A percentile compares a stretch with the other conserved stretches of the same genome.
Conservation (phyloP, 2,888 invertebrate genomes). For the Marronus borbonicus region DNA sequence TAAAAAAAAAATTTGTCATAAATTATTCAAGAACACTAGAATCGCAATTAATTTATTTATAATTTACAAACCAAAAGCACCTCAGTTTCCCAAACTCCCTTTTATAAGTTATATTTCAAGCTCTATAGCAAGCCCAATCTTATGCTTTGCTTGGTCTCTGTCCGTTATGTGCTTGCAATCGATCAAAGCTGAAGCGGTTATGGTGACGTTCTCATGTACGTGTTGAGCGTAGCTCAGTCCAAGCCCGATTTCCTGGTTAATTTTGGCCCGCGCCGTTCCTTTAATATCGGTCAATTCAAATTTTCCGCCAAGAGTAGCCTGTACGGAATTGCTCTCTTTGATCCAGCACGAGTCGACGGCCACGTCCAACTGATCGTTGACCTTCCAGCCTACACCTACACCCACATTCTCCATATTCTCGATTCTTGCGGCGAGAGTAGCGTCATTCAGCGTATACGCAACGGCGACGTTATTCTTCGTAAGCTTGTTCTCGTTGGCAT, state of each 20-base stretch:
- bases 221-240: constrained; percentile 3
- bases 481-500: neutral
- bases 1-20: too few relatives aligned
- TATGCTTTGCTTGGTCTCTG: constrained; percentile 17
- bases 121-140: constrained; percentile 14
- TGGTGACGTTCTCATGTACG: neutral
- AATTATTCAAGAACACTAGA: too few relatives aligned
- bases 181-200: neutral
- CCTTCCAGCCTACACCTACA: neutral
- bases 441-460: neutral
- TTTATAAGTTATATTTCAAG: neutral
- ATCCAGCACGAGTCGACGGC: neutral
- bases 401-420: neutral
- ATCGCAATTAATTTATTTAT: too few relatives aligned
- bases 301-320: neutral
- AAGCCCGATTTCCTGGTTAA: constrained; percentile 10
- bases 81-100: too few relatives aligned
- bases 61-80: too few relatives aligned
- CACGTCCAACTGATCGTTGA: neutral
- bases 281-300: neutral
- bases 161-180: neutral
- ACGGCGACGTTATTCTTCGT: constrained; percentile 4
- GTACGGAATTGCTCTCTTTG: neutral
- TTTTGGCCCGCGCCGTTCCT: neutral
- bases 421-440: neutral